Percentiles rank a stretch among this genome's conserved stretches.
phyloP scores from a whole-genome alignment of 2,797 vertebrate species.

The Menidia menidia region DNA sequence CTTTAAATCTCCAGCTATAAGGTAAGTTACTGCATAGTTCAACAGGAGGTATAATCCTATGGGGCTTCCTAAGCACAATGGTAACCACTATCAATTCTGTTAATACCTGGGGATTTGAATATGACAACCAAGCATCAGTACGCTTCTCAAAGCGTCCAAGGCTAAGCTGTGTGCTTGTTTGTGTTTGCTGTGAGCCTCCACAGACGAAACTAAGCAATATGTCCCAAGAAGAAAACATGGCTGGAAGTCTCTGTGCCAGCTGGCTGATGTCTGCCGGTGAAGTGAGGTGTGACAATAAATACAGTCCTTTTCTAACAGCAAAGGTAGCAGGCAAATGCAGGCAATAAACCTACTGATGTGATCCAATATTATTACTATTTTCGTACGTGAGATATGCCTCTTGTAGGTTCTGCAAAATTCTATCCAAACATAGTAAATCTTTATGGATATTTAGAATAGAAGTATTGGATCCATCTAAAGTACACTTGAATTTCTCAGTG shows the following conservation, averaged over 20 bases:
- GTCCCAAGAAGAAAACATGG: constrained; percentile 69
- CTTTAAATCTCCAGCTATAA: constrained; percentile 19
- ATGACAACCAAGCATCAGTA: constrained; percentile 56
- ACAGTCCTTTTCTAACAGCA: constrained; percentile 51
- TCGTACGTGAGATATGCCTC: constrained; percentile 41
- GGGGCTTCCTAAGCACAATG: constrained; percentile 36
- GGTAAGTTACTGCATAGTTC: constrained; percentile 12
- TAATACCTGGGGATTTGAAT: constrained; percentile 50
- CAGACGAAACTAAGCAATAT: constrained; percentile 66
- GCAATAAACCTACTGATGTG: constrained; percentile 55
- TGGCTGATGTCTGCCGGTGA: constrained; percentile 80
- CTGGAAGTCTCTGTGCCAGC: constrained; percentile 77
- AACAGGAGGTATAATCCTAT: constrained; percentile 17
- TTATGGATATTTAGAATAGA: constrained; percentile 7
- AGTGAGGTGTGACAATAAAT: constrained; percentile 81
- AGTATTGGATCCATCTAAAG: constrained; percentile 10
- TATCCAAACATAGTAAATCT: constrained; percentile 9
- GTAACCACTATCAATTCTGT: constrained; percentile 33
- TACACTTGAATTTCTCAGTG: constrained; percentile 13
- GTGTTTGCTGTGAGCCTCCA: constrained; percentile 55
- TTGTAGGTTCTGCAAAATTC: constrained; percentile 27
- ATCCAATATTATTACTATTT: constrained; percentile 40
- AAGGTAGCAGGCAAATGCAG: constrained; percentile 44
- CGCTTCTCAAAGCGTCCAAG: constrained; percentile 47
- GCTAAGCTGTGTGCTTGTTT: constrained; percentile 37